These are phyloP conservation scores for Caenorhabditis doughertyi DNA, from an alignment of 2,888 invertebrate genomes.

Conservation along the genomic window DNA sequence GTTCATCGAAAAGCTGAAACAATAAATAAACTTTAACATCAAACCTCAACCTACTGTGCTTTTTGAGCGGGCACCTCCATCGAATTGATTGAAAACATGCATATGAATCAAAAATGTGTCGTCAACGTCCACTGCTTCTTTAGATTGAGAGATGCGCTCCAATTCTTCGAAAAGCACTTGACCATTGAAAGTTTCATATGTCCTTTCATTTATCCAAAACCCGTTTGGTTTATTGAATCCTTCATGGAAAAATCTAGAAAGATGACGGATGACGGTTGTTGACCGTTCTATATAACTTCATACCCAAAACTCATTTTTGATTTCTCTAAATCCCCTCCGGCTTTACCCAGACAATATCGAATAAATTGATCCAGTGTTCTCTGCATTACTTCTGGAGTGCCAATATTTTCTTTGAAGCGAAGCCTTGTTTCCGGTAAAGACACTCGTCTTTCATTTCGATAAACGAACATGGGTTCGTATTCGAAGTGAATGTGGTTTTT, in stretches of 20 bases:
- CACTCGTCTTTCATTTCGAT: slow-evolving; percentile 8
- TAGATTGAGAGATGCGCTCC: background rate
- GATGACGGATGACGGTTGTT: too few species aligned
- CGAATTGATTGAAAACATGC: background rate
- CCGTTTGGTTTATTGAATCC: background rate
- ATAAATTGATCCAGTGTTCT: slow-evolving; percentile 1
- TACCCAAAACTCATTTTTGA: slow-evolving; percentile 14
- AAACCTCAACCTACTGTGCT: background rate
- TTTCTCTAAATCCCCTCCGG: background rate
- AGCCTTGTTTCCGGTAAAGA: background rate
- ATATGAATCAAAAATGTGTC: background rate
- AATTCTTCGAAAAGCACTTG: background rate
- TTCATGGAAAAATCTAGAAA: background rate
- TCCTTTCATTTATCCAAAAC: slow-evolving; percentile 18
- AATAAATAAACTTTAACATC: too few species aligned
- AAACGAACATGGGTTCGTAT: background rate
- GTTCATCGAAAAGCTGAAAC: background rate
- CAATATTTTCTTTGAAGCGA: background rate
- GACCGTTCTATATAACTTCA: too few species aligned
- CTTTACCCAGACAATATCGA: background rate
- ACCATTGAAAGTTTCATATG: background rate
- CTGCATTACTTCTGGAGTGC: background rate
- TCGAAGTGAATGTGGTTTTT: background rate
- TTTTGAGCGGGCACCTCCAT: background rate
- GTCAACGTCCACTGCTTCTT: background rate